phyloP scores from a whole-genome alignment of 2,888 invertebrate species.

The Epistrophe eligans region DNA sequence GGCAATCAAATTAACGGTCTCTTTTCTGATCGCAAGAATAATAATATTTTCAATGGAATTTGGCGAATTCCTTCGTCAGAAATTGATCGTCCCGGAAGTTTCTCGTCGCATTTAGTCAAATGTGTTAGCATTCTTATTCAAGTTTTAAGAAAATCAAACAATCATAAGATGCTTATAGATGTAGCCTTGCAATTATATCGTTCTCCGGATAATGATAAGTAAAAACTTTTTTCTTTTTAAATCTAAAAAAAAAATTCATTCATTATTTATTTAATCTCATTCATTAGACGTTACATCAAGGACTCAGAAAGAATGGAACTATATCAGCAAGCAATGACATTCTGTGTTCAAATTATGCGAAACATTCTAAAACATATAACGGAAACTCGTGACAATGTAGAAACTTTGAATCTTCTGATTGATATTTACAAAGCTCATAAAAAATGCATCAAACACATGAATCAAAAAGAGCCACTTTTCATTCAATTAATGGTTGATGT shows the following conservation, averaged over 20 bases:
- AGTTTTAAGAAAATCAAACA: constrained; percentile 91
- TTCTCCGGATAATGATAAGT: constrained; percentile 94
- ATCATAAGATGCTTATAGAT: constrained; percentile 91
- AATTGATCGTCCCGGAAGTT: constrained; percentile 95
- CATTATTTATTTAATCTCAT: constrained; percentile 5
- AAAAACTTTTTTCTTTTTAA: constrained; percentile 78
- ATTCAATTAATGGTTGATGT: constrained; percentile 88
- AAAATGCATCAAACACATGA: constrained; percentile 87
- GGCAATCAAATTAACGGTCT: constrained; percentile 90
- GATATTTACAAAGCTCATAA: constrained; percentile 89
- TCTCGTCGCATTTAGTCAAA: constrained; percentile 95
- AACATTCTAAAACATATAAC: constrained; percentile 86
- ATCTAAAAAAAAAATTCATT: neutral
- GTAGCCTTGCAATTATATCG: constrained; percentile 91
- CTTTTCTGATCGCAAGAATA: constrained; percentile 92
- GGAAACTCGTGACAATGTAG: constrained; percentile 85
- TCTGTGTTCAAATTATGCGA: constrained; percentile 89
- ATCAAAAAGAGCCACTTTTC: constrained; percentile 85
- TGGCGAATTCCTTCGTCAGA: constrained; percentile 96
- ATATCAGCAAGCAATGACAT: constrained; percentile 90
- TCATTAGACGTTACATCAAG: constrained; percentile 90
- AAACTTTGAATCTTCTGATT: constrained; percentile 85
- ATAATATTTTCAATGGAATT: constrained; percentile 96
- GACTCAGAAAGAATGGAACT: constrained; percentile 93
- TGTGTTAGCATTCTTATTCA: constrained; percentile 92